These are phyloP conservation scores for Serinus canaria DNA, from an alignment of 2,113 vertebrate genomes.

Conservation along the genomic window DNA sequence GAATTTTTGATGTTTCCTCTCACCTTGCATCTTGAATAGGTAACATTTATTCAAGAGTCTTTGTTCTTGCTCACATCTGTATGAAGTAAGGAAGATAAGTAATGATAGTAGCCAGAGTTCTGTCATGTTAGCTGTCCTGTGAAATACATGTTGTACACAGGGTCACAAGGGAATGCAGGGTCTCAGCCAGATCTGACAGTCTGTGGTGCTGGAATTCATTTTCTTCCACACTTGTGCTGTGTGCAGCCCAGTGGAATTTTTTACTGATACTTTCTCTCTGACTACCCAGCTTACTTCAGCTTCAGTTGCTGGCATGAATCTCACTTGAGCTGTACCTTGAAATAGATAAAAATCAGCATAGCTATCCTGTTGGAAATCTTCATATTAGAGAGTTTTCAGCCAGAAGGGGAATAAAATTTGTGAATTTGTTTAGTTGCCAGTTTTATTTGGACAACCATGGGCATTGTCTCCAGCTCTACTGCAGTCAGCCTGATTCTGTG, in stretches of 20 bases:
- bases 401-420: background rate
- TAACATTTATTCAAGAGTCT: background rate
- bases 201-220: background rate
- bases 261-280: background rate
- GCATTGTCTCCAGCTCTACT: rapidly evolving
- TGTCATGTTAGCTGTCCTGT: background rate
- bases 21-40: background rate
- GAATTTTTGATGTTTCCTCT: background rate
- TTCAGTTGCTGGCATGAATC: background rate
- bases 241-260: background rate
- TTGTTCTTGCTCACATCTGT: background rate
- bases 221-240: background rate
- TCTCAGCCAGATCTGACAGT: background rate
- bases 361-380: background rate
- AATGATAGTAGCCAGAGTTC: background rate
- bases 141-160: background rate
- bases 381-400: background rate
- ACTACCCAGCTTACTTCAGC: background rate
- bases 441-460: background rate
- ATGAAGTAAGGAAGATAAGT: background rate
- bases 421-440: background rate
- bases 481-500: background rate
- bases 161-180: background rate
- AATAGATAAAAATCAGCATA: background rate
- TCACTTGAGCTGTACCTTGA: background rate